Evolutionary conservation across 2,888 invertebrate genomes (phyloP), one percentile per base, ranked within the genome.

Genomic region (Odontothrips loti): DNA sequence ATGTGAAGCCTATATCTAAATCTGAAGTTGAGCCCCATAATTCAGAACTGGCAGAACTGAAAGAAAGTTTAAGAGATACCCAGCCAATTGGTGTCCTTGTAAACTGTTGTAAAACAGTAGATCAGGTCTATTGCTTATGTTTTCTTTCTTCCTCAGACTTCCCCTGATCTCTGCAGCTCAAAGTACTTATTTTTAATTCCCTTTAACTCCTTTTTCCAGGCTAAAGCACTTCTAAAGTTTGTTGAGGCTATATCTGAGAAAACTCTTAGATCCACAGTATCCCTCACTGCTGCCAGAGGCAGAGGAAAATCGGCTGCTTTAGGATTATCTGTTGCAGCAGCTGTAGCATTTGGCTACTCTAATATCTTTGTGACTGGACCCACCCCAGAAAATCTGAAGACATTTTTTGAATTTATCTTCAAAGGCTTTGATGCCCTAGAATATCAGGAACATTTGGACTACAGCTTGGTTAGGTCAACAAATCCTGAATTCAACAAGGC

Each of bases 341-440:
- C 96, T 0, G 90, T 96, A 3, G 93, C 95, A 0, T 93, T 95
- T 85, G 93, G 94, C 43, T 96, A 95, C 86, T 95, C 96, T 68
- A 98, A 97, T 87, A 95, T 98, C 83, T 99, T 97, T 88, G 97
- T 99, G 63, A 98, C 99, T 0, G 97, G 98, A 81, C 99, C 99
- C 0, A 96, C 96, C 86, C 99, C 99, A 0, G 99, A 99, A 88
- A 99, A 99, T 89, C 91, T 99, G 86, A 96, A 95, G 82, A 99
- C 99, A 0, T 90, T 99, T 15, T 99, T 99, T 88, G 96, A 99
- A 87, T 99, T 99, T 87, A 91, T 98, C 4, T 92, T 98, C 81
- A 98, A 98, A 90, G 97, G 97, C 0, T 94, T 98, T 85, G 97
- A 99, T 87, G 95, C 95, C 0, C 89, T 99, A 80, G 93, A 96